Evolutionary conservation across 2,113 vertebrate species (phyloP).

Genomic region (Tachycineta bicolor): DNA sequence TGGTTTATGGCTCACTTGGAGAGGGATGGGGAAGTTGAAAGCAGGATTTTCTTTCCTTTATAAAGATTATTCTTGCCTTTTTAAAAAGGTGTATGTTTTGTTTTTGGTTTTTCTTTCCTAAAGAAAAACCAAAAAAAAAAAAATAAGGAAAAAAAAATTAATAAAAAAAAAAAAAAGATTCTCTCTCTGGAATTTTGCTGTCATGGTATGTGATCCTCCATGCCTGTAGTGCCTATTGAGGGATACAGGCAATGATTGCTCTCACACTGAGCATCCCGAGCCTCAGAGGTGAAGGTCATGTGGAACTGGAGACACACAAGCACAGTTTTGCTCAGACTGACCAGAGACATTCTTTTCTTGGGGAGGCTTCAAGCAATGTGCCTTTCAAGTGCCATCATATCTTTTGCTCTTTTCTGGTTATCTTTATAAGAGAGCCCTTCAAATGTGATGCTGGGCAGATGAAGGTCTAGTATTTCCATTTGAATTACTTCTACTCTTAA

Average conservation of each 20-base stretch:
- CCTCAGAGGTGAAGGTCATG: neutral
- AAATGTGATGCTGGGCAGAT: neutral
- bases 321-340: neutral
- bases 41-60: neutral
- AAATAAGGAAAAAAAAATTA: neutral
- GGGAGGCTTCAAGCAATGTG: neutral
- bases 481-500: neutral
- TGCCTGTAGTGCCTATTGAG: neutral
- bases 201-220: neutral
- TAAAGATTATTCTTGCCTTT: neutral
- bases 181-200: neutral
- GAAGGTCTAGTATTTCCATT: neutral
- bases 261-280: neutral
- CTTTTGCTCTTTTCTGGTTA: neutral
- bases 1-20: neutral
- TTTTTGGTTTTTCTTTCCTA: neutral
- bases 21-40: neutral
- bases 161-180: no score
- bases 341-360: neutral
- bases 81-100: neutral
- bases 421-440: neutral
- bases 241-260: neutral
- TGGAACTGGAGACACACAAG: neutral
- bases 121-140: neutral
- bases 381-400: neutral